Conservation (phyloP, 2,888 invertebrate genomes). For the Tipula lateralis region DNA sequence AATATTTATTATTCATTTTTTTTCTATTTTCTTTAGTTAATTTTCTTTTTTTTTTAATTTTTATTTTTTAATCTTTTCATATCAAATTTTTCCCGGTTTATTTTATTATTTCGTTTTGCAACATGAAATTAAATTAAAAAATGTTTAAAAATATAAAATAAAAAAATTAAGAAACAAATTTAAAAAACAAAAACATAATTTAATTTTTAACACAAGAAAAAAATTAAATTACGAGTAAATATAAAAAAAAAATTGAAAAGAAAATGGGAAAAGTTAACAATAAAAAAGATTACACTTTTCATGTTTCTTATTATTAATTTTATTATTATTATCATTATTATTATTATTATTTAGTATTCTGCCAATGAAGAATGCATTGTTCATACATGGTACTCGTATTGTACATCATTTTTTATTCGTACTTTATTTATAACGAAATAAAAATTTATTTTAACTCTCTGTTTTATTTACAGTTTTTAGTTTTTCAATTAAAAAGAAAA, state of each 20-base stretch:
- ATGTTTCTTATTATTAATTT: background rate
- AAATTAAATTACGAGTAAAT: too few relatives aligned
- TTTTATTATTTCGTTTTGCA: background rate
- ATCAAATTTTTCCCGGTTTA: background rate
- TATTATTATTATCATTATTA: too few relatives aligned
- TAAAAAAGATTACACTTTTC: background rate
- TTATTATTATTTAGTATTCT: background rate
- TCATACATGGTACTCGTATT: too few relatives aligned
- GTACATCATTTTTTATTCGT: background rate
- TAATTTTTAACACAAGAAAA: background rate
- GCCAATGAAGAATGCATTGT: background rate
- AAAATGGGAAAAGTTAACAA: background rate
- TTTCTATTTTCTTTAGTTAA: too few relatives aligned
- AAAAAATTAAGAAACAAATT: background rate
- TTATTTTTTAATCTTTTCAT: background rate
- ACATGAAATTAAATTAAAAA: background rate
- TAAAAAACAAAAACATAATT: background rate
- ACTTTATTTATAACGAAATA: background rate
- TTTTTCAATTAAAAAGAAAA: conserved; percentile 7
- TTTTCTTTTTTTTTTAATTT: background rate
- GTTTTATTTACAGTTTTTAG: background rate
- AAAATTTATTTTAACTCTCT: background rate
- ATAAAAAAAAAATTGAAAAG: background rate
- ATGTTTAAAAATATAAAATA: background rate
- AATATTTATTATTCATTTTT: too few relatives aligned